Evolutionary conservation across 2,888 invertebrate genomes (phyloP).

Genomic region (Zygogramma bicolorata): DNA sequence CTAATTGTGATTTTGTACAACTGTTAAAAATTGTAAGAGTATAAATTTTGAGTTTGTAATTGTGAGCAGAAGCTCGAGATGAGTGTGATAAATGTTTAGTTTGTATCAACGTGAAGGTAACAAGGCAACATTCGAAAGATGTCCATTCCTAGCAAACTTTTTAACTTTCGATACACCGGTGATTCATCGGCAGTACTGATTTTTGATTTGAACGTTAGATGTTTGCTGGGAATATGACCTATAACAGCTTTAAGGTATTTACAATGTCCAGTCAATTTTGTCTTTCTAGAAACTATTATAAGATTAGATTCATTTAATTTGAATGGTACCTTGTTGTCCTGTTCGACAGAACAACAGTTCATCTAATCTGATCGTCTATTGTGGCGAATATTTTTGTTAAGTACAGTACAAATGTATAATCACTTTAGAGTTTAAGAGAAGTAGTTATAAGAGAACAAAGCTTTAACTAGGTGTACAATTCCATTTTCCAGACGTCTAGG

Average conservation of each 20-base stretch:
- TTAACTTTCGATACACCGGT: conserved; percentile 37
- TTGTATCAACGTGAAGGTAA: neutral
- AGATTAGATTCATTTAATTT: conserved; percentile 32
- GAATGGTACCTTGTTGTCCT: conserved; percentile 57
- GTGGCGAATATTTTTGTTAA: conserved; percentile 65
- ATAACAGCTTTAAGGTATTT: conserved; percentile 15
- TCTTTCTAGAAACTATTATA: neutral
- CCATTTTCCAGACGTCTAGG: conserved; percentile 31
- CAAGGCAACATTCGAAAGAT: conserved; percentile 39
- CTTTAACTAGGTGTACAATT: conserved; percentile 42
- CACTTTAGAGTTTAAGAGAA: conserved; percentile 49
- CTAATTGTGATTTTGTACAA: conserved; percentile 65
- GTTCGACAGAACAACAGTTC: conserved; percentile 48
- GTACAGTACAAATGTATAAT: conserved; percentile 65
- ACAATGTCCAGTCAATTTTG: conserved; percentile 12
- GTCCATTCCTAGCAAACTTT: conserved; percentile 33
- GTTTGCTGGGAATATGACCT: conserved; percentile 30
- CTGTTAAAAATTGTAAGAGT: conserved; percentile 63
- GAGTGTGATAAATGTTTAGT: conserved; percentile 56
- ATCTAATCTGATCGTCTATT: conserved; percentile 55
- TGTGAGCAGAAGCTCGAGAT: conserved; percentile 58
- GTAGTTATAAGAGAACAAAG: conserved; percentile 29
- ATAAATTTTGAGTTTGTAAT: conserved; percentile 63
- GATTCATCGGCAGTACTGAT: conserved; percentile 51
- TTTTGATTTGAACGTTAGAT: conserved; percentile 46